Base-by-base conservation (phyloP, 2,113 vertebrate genomes). In the Stigmatopora argus region DNA sequence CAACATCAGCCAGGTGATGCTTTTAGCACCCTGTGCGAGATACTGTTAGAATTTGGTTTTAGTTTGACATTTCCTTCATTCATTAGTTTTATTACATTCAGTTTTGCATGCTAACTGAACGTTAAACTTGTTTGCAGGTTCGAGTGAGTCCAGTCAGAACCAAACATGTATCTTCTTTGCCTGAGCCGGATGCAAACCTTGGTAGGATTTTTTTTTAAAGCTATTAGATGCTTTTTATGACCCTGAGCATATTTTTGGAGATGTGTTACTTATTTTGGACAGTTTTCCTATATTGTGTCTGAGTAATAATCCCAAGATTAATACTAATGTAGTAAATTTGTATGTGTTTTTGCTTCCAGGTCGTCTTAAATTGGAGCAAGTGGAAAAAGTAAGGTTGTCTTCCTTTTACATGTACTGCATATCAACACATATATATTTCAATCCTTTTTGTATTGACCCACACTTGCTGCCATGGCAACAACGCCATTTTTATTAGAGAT, bases 321-420 rank as follows among this genome's bases (percentile, higher is more conserved):
- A 8, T 41, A 15, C 2, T 9, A 18, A 57, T 57, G 55, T 34
- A 6, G 17, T 17, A 34, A 2, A 14, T 38, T 38, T 59, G 9
- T 19, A 38, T 35, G 2, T 56, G 14, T 17, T 56, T 31, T 56
- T 34, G 26, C 7, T 56, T 15, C 1, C 35, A 60, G 58, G 19
- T 80, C 89, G 86, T 52, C 77, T 95, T 69, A 91, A 89, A 82
- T 83, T 90, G 71, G 94, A 96, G 64, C 90, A 90, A 52, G 73
- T 94, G 76, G 92, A 95, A 78, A 93, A 92, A 93, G 53, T 41
- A 26, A 59, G 13, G 0, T 48, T 48, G 9, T 45, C 13, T 48
- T n/a, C 18, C n/a, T 51, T 52, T 52, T n/a, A 52, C 21, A 13
- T 23, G 21, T 53, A 41, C 51, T 23, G 1, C 7, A 7, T 19